These are phyloP conservation scores for Bombylius major DNA, from an alignment of 2,888 invertebrate genomes.

Conservation along the genomic window DNA sequence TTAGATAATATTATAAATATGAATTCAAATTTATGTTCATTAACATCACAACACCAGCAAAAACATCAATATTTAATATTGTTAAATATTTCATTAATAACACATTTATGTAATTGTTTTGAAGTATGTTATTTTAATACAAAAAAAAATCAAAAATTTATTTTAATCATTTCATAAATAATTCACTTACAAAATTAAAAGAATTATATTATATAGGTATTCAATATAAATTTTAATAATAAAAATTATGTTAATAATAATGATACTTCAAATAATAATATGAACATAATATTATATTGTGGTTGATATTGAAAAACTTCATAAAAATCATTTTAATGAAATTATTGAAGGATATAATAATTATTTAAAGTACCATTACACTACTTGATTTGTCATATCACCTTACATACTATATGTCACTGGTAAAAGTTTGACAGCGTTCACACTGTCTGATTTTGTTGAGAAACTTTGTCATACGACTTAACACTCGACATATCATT, in stretches of 20 bases:
- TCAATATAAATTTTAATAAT: not conserved
- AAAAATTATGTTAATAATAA: not conserved
- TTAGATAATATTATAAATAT: not conserved
- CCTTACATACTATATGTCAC: no score
- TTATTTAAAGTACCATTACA: constrained; percentile 19
- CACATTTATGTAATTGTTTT: constrained; percentile 48
- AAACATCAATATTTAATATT: not conserved
- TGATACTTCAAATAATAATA: not conserved
- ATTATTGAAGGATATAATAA: constrained; percentile 25
- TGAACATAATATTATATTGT: constrained; percentile 19
- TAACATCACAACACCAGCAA: not conserved
- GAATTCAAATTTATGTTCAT: not conserved
- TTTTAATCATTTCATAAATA: not conserved
- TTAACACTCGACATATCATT: no score
- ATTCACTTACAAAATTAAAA: not conserved
- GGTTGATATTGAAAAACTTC: constrained; percentile 23
- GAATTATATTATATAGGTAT: not conserved
- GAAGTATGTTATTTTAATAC: constrained; percentile 21
- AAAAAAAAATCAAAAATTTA: not conserved
- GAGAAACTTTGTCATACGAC: no score
- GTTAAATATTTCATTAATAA: constrained; percentile 44
- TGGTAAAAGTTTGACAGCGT: no score
- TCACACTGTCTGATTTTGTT: no score
- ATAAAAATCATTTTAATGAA: constrained; percentile 24
- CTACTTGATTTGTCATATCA: no score